Evolutionary conservation across 2,113 vertebrate genomes (phyloP).

Genomic region (Monarcha castaneiventris): DNA sequence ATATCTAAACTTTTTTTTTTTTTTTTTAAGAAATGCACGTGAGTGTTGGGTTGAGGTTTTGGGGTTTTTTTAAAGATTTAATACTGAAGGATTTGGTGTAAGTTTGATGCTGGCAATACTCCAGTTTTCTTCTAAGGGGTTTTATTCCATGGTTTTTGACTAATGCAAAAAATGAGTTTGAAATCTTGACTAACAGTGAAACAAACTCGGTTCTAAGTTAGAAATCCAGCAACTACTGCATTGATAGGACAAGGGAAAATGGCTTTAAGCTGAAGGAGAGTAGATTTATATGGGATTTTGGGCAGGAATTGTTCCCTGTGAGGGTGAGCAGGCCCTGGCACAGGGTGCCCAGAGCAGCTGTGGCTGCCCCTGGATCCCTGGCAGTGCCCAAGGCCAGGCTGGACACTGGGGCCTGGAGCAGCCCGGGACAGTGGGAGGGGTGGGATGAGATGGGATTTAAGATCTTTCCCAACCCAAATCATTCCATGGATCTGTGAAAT

Average conservation of each 20-base stretch:
- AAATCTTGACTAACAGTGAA: neutral
- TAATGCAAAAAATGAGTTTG: neutral
- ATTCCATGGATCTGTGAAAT: neutral
- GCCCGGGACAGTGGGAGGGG: neutral
- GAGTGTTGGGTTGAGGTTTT: neutral
- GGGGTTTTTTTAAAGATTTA: neutral
- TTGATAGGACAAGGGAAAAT: neutral
- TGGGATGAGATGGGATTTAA: neutral
- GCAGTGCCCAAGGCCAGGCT: neutral
- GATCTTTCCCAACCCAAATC: neutral
- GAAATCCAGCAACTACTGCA: neutral
- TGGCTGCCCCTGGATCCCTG: neutral
- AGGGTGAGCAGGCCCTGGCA: neutral
- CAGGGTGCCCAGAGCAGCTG: neutral
- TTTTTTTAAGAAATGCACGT: neutral
- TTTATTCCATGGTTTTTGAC: neutral
- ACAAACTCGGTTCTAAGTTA: neutral
- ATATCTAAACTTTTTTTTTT: neutral
- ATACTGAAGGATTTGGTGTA: neutral
- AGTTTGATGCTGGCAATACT: neutral
- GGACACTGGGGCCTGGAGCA: neutral
- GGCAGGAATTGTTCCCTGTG: rapidly evolving
- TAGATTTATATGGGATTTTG: neutral
- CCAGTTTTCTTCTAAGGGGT: neutral
- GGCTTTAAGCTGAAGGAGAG: neutral